A percentile compares a stretch with the other conserved stretches of the same genome.
Conservation (phyloP, 2,113 vertebrate genomes). For the Pluvianellus socialis region DNA sequence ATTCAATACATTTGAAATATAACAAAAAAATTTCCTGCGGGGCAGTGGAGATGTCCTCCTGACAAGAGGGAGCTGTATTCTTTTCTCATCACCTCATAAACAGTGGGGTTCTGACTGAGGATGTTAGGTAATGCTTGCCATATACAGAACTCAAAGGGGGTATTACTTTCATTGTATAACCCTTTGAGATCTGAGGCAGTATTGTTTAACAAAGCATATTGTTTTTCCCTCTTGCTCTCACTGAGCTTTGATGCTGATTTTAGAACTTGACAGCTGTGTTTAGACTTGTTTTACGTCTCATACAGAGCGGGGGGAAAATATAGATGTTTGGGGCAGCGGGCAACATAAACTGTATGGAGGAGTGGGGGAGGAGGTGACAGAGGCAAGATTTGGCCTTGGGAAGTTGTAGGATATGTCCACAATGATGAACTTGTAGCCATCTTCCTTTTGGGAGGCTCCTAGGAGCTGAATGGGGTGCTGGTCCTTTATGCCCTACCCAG, state of each 20-base stretch:
- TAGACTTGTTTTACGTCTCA: slow-evolving; percentile 24
- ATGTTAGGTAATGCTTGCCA: slow-evolving; percentile 57
- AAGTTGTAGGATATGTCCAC: neutral
- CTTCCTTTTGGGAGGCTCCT: neutral
- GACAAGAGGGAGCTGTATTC: slow-evolving; percentile 57
- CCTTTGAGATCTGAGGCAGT: slow-evolving; percentile 38
- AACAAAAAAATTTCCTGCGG: neutral
- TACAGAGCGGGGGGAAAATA: fast-evolving
- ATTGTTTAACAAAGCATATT: slow-evolving; percentile 47
- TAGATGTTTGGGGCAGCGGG: slow-evolving; percentile 3
- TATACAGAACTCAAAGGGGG: slow-evolving; percentile 32
- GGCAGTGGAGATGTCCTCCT: slow-evolving; percentile 7
- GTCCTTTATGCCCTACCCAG: neutral
- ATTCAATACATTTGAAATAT: neutral
- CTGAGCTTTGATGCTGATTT: slow-evolving; percentile 61
- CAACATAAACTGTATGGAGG: neutral
- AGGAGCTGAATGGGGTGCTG: neutral
- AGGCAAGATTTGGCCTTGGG: neutral
- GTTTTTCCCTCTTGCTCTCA: slow-evolving; percentile 44
- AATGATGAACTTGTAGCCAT: neutral
- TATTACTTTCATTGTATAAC: slow-evolving; percentile 46
- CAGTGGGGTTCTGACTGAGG: slow-evolving; percentile 14
- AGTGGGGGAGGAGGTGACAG: neutral
- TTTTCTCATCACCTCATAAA: slow-evolving; percentile 66
- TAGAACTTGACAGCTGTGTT: slow-evolving; percentile 66